Percentiles rank a stretch among this genome's conserved stretches.
phyloP scores from a whole-genome alignment of 2,888 invertebrate species.

The Clitarchus hookeri region DNA sequence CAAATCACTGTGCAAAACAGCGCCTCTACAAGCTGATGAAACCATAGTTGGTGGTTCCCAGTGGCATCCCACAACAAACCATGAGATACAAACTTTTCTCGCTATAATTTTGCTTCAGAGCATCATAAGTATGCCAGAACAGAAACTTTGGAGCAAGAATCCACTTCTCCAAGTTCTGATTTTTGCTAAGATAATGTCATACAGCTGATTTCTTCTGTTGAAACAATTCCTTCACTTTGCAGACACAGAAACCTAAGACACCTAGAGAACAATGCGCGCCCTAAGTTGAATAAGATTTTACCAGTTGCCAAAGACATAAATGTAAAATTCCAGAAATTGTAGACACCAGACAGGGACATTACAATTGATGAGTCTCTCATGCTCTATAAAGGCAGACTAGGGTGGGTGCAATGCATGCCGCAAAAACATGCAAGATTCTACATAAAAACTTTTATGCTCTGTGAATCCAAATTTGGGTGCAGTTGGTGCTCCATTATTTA shows the following conservation, averaged over 20 bases:
- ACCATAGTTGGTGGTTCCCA: neutral
- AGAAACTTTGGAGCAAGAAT: neutral
- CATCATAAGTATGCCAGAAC: neutral
- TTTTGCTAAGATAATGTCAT: neutral
- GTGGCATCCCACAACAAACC: neutral
- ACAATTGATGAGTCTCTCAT: no score
- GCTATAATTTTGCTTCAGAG: neutral
- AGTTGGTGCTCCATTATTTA: neutral
- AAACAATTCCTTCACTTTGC: no score
- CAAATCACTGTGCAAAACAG: neutral
- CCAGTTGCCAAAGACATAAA: neutral
- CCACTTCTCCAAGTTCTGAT: neutral
- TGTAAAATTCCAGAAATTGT: neutral
- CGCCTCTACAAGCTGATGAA: neutral
- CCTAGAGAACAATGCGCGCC: neutral
- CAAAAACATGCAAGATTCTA: neutral
- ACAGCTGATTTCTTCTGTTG: neutral
- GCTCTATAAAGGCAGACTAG: no score
- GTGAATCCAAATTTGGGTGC: neutral
- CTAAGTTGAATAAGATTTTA: neutral
- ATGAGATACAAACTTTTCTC: neutral
- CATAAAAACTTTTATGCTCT: neutral
- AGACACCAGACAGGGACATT: no score
- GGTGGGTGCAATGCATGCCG: no score
- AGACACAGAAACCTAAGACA: no score